phyloP scores from a whole-genome alignment of 2,888 invertebrate genomes.

The Strigamia transsilvanica region DNA sequence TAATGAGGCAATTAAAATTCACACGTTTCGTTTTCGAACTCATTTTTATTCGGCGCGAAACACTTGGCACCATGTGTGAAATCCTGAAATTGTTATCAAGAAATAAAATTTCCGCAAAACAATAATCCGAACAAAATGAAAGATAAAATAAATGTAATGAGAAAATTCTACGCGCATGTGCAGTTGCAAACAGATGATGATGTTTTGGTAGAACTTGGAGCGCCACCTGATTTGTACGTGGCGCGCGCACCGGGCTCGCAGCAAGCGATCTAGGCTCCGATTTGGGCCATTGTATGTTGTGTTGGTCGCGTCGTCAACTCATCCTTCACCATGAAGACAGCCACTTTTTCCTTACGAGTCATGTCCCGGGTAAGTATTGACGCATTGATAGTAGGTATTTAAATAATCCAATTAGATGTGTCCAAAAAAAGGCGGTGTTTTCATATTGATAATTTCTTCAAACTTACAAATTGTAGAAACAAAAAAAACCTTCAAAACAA shows the following conservation, averaged over 20 bases:
- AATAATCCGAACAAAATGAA: not conserved
- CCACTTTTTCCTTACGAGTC: conserved; percentile 78
- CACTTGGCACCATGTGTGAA: too few species aligned
- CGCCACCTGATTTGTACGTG: conserved; percentile 46
- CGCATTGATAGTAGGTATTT: not conserved
- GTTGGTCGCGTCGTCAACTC: conserved; percentile 32
- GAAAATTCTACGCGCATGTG: conserved; percentile 2
- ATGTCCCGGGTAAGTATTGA: conserved; percentile 77
- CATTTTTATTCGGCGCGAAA: too few species aligned
- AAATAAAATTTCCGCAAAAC: not conserved
- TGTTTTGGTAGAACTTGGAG: conserved; percentile 32
- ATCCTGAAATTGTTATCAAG: not conserved
- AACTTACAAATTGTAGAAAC: conserved; percentile 9
- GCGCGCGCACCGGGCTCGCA: conserved; percentile 43
- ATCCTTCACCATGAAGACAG: conserved; percentile 74
- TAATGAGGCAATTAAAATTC: too few species aligned
- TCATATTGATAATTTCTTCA: not conserved
- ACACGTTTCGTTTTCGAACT: too few species aligned
- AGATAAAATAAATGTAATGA: conserved; percentile 18
- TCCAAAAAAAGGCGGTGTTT: conserved; percentile 5
- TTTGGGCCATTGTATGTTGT: conserved; percentile 30
- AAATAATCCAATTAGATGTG: not conserved
- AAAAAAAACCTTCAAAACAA: not conserved
- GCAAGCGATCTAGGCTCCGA: conserved; percentile 10
- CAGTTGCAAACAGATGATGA: not conserved